Evolutionary conservation across 1,140 invertebrate genomes (phyloP).

Genomic region (Magallana ariakensis): DNA sequence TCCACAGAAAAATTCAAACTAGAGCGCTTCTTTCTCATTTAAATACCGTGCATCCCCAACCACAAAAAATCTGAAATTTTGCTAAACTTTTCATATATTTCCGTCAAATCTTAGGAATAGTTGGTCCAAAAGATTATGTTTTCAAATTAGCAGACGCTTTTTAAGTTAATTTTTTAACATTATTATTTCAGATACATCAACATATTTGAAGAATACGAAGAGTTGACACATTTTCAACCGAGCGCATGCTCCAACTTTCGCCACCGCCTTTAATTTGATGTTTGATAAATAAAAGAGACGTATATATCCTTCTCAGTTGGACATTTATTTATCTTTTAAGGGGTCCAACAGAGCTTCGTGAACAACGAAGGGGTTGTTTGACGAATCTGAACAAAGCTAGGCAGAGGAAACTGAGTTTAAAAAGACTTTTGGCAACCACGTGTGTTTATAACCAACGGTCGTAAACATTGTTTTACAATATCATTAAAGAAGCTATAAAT

Average conservation of each 20-base stretch:
- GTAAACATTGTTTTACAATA: constrained; percentile 30
- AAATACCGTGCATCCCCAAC: background rate
- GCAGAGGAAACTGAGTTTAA: background rate
- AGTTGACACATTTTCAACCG: no score
- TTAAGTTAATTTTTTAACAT: no score
- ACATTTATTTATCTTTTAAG: background rate
- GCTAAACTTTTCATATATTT: no score
- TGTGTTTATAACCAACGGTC: constrained; percentile 29
- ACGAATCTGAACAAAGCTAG: background rate
- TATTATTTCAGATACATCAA: no score
- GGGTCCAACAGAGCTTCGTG: background rate
- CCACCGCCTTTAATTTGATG: no score
- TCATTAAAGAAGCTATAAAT: constrained; percentile 37
- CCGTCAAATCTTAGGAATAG: no score
- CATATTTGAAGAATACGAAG: no score
- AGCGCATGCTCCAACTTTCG: no score
- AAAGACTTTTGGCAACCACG: constrained; percentile 37
- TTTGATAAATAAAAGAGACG: no score
- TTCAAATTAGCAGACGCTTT: no score
- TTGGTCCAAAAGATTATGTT: no score
- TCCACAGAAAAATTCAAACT: background rate
- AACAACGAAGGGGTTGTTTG: background rate
- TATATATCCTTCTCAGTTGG: background rate
- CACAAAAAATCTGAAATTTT: no score
- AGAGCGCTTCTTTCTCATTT: background rate